Evolutionary conservation across 1,140 invertebrate species (phyloP).

Genomic region (Epicauta chinensis): DNA sequence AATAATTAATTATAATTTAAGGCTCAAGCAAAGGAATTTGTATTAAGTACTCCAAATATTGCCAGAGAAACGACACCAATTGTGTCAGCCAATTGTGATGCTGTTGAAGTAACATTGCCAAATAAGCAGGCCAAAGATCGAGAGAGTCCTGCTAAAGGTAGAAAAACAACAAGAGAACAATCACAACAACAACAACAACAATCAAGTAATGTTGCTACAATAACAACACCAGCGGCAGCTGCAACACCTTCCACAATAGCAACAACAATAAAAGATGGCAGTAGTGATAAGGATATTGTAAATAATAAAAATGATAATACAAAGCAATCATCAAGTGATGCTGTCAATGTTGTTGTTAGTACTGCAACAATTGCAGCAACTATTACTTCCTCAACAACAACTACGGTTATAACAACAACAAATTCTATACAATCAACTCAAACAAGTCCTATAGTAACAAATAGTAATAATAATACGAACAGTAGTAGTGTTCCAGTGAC

Average conservation of each 20-base stretch:
- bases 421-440: slow-evolving; percentile 7
- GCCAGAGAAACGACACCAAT: slow-evolving; percentile 37
- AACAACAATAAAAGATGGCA: slow-evolving; percentile 12
- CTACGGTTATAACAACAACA: slow-evolving; percentile 7
- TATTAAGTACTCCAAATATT: slow-evolving; percentile 21
- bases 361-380: neutral
- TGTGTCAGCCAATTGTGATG: slow-evolving; percentile 38
- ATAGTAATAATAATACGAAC: neutral
- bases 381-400: neutral
- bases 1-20: slow-evolving; percentile 24
- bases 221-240: neutral
- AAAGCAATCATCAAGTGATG: slow-evolving; percentile 13
- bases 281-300: slow-evolving; percentile 12
- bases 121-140: slow-evolving; percentile 35
- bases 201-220: slow-evolving; percentile 5
- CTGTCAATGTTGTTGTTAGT: slow-evolving; percentile 10
- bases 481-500: too few relatives aligned
- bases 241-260: neutral
- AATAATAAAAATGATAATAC: slow-evolving; percentile 25
- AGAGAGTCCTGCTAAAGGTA: slow-evolving; percentile 39
- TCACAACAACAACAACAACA: slow-evolving; percentile 4
- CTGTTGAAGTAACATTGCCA: slow-evolving; percentile 36
- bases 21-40: slow-evolving; percentile 38
- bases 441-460: neutral
- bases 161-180: slow-evolving; percentile 22